Percentiles rank a stretch among this genome's conserved stretches.
Evolutionary conservation across 2,888 invertebrate genomes (phyloP).

Genomic region (Nomada goodeniana): DNA sequence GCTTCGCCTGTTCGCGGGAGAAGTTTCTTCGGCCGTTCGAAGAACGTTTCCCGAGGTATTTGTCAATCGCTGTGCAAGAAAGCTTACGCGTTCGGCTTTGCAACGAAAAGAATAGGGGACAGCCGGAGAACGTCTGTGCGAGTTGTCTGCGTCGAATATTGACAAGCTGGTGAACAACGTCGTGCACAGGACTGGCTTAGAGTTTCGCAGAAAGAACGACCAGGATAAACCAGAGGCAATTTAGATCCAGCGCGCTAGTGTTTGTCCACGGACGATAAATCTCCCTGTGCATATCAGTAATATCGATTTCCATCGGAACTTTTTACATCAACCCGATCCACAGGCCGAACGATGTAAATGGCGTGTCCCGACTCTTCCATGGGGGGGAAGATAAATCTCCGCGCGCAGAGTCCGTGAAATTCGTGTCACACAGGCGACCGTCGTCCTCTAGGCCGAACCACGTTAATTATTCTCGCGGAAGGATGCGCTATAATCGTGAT

Average conservation of each 20-base stretch:
- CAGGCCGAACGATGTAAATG: conserved; percentile 1
- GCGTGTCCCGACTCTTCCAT: conserved; percentile 21
- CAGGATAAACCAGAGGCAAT: neutral
- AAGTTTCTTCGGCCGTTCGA: conserved; percentile 1
- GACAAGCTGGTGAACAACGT: conserved; percentile 12
- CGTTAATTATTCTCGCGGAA: conserved; percentile 65
- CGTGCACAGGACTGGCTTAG: neutral
- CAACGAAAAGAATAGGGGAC: neutral
- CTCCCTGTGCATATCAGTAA: conserved; percentile 11
- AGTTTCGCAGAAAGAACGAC: neutral
- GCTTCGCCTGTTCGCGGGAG: conserved; percentile 15
- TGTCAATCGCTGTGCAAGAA: neutral
- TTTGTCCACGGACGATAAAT: conserved; percentile 13
- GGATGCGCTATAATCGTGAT: conserved; percentile 51
- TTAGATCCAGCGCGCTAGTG: neutral
- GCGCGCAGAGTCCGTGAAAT: conserved; percentile 53
- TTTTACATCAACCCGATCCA: conserved; percentile 15
- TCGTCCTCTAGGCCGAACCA: conserved; percentile 43
- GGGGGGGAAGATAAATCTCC: conserved; percentile 60
- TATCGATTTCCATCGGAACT: conserved; percentile 25
- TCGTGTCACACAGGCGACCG: conserved; percentile 58
- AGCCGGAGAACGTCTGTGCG: neutral
- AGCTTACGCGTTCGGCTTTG: neutral
- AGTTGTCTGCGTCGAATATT: conserved; percentile 14
- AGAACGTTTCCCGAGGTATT: neutral